Conservation (phyloP, 1,140 invertebrate genomes). For the Psix sp. region DNA sequence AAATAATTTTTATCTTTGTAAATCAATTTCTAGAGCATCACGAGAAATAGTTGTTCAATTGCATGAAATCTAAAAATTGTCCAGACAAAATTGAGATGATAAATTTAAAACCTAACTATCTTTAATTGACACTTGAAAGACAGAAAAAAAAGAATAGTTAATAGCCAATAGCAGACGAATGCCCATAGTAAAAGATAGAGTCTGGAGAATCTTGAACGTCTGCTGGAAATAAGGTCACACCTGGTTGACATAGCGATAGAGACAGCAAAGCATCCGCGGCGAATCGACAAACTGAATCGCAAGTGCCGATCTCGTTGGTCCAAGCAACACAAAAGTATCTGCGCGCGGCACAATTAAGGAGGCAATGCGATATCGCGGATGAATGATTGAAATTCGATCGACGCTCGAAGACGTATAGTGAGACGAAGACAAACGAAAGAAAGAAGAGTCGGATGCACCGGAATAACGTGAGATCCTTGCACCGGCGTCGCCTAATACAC, state of each 20-base stretch:
- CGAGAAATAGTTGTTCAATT: too few relatives aligned
- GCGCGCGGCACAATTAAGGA: conserved; percentile 54
- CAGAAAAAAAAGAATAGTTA: too few relatives aligned
- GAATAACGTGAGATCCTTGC: conserved; percentile 53
- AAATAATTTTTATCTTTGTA: neutral
- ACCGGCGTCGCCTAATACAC: conserved; percentile 60
- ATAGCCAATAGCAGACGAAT: too few relatives aligned
- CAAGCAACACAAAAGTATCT: conserved; percentile 30
- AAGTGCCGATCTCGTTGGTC: conserved; percentile 58
- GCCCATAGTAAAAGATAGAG: neutral
- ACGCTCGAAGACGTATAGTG: conserved; percentile 43
- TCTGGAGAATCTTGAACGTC: conserved; percentile 30
- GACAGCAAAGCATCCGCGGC: conserved; percentile 31
- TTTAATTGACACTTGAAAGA: too few relatives aligned
- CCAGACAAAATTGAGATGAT: too few relatives aligned
- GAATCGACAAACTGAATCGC: conserved; percentile 37
- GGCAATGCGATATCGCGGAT: conserved; percentile 61
- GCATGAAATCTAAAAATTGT: too few relatives aligned
- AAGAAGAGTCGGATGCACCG: conserved; percentile 55
- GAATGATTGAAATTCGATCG: conserved; percentile 75
- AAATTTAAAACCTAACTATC: too few relatives aligned
- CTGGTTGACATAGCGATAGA: conserved; percentile 58
- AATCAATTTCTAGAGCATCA: too few relatives aligned
- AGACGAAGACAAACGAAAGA: conserved; percentile 39
- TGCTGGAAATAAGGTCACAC: conserved; percentile 63